Evolutionary conservation across 2,113 vertebrate species (phyloP), one percentile per base, ranked within the genome.

Genomic region (Zeus faber): DNA sequence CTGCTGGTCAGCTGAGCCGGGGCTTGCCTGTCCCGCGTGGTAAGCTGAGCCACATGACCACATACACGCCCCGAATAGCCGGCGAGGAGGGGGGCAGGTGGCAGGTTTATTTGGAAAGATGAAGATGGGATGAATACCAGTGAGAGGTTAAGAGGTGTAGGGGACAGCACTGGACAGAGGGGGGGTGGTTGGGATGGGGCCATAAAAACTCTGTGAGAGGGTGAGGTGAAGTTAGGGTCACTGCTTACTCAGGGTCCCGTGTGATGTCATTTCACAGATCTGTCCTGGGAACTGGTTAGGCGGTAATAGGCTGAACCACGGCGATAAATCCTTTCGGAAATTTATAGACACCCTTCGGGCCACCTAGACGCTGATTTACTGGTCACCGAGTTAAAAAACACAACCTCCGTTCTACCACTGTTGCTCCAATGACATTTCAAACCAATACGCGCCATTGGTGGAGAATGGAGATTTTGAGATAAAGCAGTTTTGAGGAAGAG

Each of bases 241-340:
- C 54, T 49, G 62, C 80, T 82, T 79, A 77, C 71, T 69, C 75
- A 83, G 79, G 71, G 70, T 86, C 82, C 68, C 67, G 23, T 74
- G 60, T 81, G 82, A 88, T 85, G 83, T 82, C 77, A 85, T 66
- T 62, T 70, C 58, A 82, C 71, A 70, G 61, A 73, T 65, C 75
- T 67, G 77, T 79, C 82, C 67, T 83, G 77, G 85, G 88, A 89
- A 89, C 88, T 77, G 89, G 88, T 83, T 3, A 9, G 63, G 83
- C 90, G 89, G 91, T 89, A 89, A 91, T 88, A 85, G 86, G 81
- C 77, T 74, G 85, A 90, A 88, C 82, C 53, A 16, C 69, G 80
- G 84, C 83, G 74, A 88, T 93, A 92, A 88, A 93, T 85, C 67
- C 53, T 79, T 72, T 61, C 84, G 14, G 11, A 77, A 81, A 89